These are phyloP conservation scores for Melanostoma scalare DNA, from an alignment of 2,888 invertebrate genomes.

Conservation along the genomic window DNA sequence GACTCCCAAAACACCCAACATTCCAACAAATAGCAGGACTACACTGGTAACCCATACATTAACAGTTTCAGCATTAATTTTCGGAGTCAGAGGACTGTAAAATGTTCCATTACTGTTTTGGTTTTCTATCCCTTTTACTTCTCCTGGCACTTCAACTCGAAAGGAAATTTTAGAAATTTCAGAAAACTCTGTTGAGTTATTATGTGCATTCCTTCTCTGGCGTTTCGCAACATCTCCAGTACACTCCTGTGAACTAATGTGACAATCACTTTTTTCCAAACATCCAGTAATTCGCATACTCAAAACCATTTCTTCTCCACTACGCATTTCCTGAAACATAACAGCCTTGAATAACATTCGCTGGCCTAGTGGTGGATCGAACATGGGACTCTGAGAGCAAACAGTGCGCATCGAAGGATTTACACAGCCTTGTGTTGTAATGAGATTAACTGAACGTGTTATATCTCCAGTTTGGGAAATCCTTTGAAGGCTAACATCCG, in stretches of 20 bases:
- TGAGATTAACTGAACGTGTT: slow-evolving; percentile 80
- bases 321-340: slow-evolving; percentile 84
- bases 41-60: slow-evolving; percentile 17
- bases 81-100: neutral
- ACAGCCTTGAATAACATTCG: slow-evolving; percentile 83
- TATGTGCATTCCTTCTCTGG: slow-evolving; percentile 74
- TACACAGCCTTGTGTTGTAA: slow-evolving; percentile 82
- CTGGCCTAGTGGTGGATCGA: slow-evolving; percentile 82
- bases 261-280: slow-evolving; percentile 83
- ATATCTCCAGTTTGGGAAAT: slow-evolving; percentile 78
- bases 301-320: slow-evolving; percentile 84
- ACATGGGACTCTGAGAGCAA: slow-evolving; percentile 82
- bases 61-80: neutral
- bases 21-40: slow-evolving; percentile 23
- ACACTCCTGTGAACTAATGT: slow-evolving; percentile 77
- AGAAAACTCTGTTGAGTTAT: slow-evolving; percentile 77
- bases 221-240: slow-evolving; percentile 74
- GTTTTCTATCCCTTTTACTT: neutral
- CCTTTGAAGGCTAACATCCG: slow-evolving; percentile 83
- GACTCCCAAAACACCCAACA: slow-evolving; percentile 43
- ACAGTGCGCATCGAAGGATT: slow-evolving; percentile 82
- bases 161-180: slow-evolving; percentile 79
- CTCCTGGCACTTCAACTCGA: slow-evolving; percentile 77
- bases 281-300: slow-evolving; percentile 84
- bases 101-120: neutral